Base-by-base conservation (phyloP, 2,797 vertebrate species). In the Bovichtus diacanthus region DNA sequence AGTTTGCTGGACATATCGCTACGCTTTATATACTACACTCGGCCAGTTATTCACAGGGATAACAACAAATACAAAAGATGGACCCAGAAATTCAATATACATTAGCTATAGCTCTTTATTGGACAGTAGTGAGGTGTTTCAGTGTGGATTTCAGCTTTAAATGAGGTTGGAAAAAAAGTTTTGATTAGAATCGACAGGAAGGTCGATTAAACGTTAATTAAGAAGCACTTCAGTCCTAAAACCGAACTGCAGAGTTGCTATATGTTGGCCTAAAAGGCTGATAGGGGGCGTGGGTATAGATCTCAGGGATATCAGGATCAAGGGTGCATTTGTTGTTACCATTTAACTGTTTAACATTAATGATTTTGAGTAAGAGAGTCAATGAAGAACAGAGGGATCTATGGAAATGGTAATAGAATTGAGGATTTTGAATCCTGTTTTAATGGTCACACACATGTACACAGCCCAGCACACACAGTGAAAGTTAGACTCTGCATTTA, bases 341-440 rank as follows among this genome's bases (percentile, higher is more conserved):
- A 36, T 72, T 83, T 71, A 80, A 78, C 67, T 59, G 44, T 81
- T 85, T 70, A 78, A 73, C 72, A 69, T 70, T 74, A 87, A 78
- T 76, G 72, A 82, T 81, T 81, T 34, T 36, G 10, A 62, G 41
- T 25, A 39, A 25, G 43, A 55, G 53, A 71, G 36, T 71, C 61
- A 31, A 38, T 25, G 39, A 55, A 61, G 44, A 69, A 15, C 2
- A 44, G 34, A 46, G 12, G 8, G 12, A 72, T 73, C 55, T 51
- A 46, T 58, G n/a, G n/a, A n/a, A n/a, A n/a, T n/a, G n/a, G n/a
- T n/a, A n/a, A n/a, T n/a, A n/a, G n/a, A n/a, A n/a, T n/a, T n/a
- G n/a, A n/a, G n/a, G n/a, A n/a, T n/a, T n/a, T n/a, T n/a, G n/a
- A n/a, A n/a, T n/a, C n/a, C n/a, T n/a, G n/a, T n/a, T n/a, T n/a